A percentile compares a stretch with the other conserved stretches of the same genome.
Evolutionary conservation across 2,888 invertebrate genomes (phyloP).

Genomic region (Gymnoscelis rufifasciata): DNA sequence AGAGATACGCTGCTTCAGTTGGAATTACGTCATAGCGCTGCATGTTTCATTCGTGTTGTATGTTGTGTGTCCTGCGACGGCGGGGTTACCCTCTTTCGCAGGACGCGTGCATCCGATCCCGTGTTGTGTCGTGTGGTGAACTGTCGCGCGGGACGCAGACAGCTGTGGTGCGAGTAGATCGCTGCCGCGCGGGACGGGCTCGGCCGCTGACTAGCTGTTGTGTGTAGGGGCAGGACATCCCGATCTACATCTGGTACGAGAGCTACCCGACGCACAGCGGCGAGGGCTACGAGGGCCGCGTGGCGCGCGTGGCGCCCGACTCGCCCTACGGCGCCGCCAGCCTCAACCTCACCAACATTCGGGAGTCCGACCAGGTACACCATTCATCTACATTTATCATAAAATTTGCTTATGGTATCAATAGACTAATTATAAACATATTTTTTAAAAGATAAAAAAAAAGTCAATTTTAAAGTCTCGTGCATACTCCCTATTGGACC

Average conservation of each 20-base stretch:
- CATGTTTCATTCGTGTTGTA: constrained; percentile 29
- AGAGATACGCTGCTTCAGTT: constrained; percentile 23
- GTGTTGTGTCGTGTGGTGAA: constrained; percentile 26
- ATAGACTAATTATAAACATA: too few relatives aligned
- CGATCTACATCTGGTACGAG: constrained; percentile 99
- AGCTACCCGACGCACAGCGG: constrained; percentile 98
- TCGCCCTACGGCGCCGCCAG: constrained; percentile 94
- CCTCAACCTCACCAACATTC: constrained; percentile 96
- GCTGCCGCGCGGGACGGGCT: constrained; percentile 39
- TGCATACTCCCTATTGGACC: too few relatives aligned
- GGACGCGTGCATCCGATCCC: constrained; percentile 31
- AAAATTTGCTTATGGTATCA: too few relatives aligned
- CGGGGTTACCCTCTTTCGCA: constrained; percentile 31
- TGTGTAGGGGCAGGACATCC: constrained; percentile 94
- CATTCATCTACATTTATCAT: too few relatives aligned
- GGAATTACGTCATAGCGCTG: constrained; percentile 19
- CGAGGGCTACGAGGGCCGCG: constrained; percentile 94
- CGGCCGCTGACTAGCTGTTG: constrained; percentile 36
- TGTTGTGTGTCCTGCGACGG: constrained; percentile 33
- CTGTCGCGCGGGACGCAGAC: constrained; percentile 45
- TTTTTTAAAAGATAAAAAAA: too few relatives aligned
- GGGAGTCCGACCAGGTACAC: constrained; percentile 87
- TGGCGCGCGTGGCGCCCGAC: constrained; percentile 92
- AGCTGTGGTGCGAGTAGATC: constrained; percentile 30
- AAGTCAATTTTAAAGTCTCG: too few relatives aligned